Percentiles rank a stretch among this genome's conserved stretches.
Conservation (phyloP, 1,140 invertebrate genomes). For the Euwallacea fornicatus region DNA sequence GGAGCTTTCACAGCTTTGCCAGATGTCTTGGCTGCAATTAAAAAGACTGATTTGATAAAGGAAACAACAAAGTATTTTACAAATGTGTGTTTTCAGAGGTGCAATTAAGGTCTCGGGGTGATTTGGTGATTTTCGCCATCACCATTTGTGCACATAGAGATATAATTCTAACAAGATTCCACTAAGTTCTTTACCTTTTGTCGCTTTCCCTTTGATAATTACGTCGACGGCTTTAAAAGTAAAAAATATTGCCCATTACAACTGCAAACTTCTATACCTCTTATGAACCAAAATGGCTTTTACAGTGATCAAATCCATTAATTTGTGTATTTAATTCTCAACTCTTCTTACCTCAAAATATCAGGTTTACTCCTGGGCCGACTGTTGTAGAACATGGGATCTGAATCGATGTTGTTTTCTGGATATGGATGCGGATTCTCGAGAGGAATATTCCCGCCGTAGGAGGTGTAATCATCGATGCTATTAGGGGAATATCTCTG, state of each 20-base stretch:
- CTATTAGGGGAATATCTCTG: slow-evolving; percentile 54
- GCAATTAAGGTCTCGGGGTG: too few relatives aligned
- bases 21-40: slow-evolving; percentile 52
- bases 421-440: slow-evolving; percentile 58
- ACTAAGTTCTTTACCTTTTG: slow-evolving; percentile 57
- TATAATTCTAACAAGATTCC: background rate
- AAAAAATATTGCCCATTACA: background rate
- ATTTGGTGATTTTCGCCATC: too few relatives aligned
- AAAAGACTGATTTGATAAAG: background rate
- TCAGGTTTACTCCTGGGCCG: slow-evolving; percentile 68
- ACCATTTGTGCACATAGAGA: too few relatives aligned
- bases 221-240: slow-evolving; percentile 56
- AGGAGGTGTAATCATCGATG: slow-evolving; percentile 53
- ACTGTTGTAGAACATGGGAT: slow-evolving; percentile 90
- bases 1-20: slow-evolving; percentile 45
- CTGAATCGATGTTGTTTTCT: slow-evolving; percentile 64
- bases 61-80: background rate
- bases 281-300: too few relatives aligned
- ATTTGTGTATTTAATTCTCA: too few relatives aligned
- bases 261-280: too few relatives aligned
- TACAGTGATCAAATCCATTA: too few relatives aligned
- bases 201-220: slow-evolving; percentile 65
- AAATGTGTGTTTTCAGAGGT: too few relatives aligned
- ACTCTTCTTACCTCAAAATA: slow-evolving; percentile 50
- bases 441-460: slow-evolving; percentile 54